These are phyloP conservation scores for Polydrusus tereticollis DNA, from an alignment of 2,888 invertebrate species.

Conservation along the genomic window DNA sequence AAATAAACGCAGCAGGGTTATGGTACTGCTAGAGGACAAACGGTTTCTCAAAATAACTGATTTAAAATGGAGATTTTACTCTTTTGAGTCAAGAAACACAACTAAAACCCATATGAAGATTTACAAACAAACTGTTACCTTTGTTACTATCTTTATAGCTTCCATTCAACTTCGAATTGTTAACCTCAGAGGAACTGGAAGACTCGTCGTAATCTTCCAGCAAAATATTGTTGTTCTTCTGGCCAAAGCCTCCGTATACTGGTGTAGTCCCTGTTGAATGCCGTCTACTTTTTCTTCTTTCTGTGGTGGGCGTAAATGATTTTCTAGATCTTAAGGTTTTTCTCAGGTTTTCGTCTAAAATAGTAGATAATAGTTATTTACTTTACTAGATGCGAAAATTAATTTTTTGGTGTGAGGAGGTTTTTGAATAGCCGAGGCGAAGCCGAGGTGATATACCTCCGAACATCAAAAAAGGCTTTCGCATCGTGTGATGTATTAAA, in stretches of 20 bases:
- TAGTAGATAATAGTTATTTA: not conserved
- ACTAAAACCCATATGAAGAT: too few relatives aligned
- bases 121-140: constrained; percentile 63
- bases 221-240: constrained; percentile 55
- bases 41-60: too few relatives aligned
- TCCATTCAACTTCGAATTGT: constrained; percentile 70
- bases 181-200: constrained; percentile 73
- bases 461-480: too few relatives aligned
- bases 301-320: constrained; percentile 72
- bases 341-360: constrained; percentile 74
- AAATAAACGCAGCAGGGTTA: too few relatives aligned
- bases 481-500: too few relatives aligned
- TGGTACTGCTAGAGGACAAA: too few relatives aligned
- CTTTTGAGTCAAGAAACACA: too few relatives aligned
- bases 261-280: constrained; percentile 80
- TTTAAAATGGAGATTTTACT: too few relatives aligned
- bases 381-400: too few relatives aligned
- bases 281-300: constrained; percentile 83
- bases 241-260: constrained; percentile 56
- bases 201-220: constrained; percentile 70
- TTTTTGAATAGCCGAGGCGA: too few relatives aligned
- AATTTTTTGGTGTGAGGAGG: too few relatives aligned
- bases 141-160: constrained; percentile 72
- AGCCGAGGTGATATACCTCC: too few relatives aligned
- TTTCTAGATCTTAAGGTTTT: constrained; percentile 81